These are phyloP conservation scores for Hedychridium roseum DNA, from an alignment of 2,888 invertebrate species.

Conservation along the genomic window DNA sequence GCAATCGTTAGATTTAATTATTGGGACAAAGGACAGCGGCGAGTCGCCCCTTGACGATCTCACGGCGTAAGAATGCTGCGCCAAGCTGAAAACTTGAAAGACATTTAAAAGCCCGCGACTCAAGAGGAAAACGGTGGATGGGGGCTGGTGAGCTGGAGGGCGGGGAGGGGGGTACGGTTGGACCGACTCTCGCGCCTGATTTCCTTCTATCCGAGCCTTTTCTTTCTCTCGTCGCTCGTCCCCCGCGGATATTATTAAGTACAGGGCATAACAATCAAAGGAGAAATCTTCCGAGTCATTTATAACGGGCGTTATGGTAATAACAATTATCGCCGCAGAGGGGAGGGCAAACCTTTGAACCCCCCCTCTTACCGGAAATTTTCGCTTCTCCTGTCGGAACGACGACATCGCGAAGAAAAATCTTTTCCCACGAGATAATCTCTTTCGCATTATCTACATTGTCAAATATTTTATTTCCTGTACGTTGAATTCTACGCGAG, in stretches of 20 bases:
- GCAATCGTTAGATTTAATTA: slow-evolving; percentile 63
- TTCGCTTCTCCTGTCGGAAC: too few species aligned
- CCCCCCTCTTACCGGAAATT: too few species aligned
- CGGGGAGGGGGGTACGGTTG: slow-evolving; percentile 11
- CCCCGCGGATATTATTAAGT: slow-evolving; percentile 43
- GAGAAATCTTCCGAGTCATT: slow-evolving; percentile 50
- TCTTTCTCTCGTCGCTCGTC: slow-evolving; percentile 10
- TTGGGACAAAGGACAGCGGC: slow-evolving; percentile 51
- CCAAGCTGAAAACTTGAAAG: slow-evolving; percentile 58
- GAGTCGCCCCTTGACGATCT: slow-evolving; percentile 15
- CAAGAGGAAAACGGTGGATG: too few species aligned
- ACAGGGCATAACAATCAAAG: slow-evolving; percentile 48
- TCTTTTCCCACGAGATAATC: too few species aligned
- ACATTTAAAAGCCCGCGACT: slow-evolving; percentile 55
- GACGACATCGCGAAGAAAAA: too few species aligned
- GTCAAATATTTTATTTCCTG: too few species aligned
- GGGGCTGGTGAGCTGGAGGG: slow-evolving; percentile 27
- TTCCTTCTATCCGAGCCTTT: slow-evolving; percentile 30
- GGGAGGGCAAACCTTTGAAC: slow-evolving; percentile 3
- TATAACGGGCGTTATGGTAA: slow-evolving; percentile 43
- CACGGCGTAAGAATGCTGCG: slow-evolving; percentile 48
- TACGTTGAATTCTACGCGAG: too few species aligned
- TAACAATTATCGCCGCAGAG: slow-evolving; percentile 41
- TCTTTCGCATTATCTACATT: too few species aligned
- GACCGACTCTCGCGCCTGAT: slow-evolving; percentile 33